Evolutionary conservation across 2,888 invertebrate genomes (phyloP), one percentile per base, ranked within the genome.

Genomic region (Microdon myrmicae): DNA sequence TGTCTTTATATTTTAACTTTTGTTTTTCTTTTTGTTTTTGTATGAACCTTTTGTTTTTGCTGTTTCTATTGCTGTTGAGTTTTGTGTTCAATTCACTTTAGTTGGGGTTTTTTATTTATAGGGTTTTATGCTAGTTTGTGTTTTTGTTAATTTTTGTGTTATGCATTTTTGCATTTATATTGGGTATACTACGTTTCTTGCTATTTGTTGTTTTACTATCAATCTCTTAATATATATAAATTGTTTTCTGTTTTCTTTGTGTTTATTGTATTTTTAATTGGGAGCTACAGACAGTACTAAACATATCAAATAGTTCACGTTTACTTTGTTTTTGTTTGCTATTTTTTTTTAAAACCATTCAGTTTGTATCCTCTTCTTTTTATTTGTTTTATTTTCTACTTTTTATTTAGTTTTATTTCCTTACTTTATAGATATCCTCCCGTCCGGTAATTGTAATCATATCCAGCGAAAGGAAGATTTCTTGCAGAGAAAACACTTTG

Each of bases 241-340:
- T n/a, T 45, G 19, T 22, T 45, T 28, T 44, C 9, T 43, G 23
- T 37, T 32, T 41, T 22, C 26, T 28, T 12, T 9, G 14, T 48
- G 13, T 9, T 10, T 29, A n/a, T 10, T 34, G 31, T 20, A 20
- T 17, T 29, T 32, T 54, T 48, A 39, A 44, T 41, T 51, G 32
- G 51, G 51, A 51, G 49, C 61, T 64, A 64, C 39, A 56, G 61
- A 64, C 61, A 64, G 61, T 64, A 64, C 56, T 56, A 64, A 56
- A 56, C 56, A 56, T 64, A 49, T 56, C 49, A 64, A 56, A 64
- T 64, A 41, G 48, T 44, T 34, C 12, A 9, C 31, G 31, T 38
- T 35, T 51, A 2, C 34, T 32, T 41, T 20, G 26, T 37, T 43
- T 26, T 5, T 37, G 39, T 56, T 56, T 60, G 38, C 60, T 60